Evolutionary conservation across 2,888 invertebrate genomes (phyloP), one percentile per base, ranked within the genome.

Genomic region (Sphaerolaimus hirsutus): DNA sequence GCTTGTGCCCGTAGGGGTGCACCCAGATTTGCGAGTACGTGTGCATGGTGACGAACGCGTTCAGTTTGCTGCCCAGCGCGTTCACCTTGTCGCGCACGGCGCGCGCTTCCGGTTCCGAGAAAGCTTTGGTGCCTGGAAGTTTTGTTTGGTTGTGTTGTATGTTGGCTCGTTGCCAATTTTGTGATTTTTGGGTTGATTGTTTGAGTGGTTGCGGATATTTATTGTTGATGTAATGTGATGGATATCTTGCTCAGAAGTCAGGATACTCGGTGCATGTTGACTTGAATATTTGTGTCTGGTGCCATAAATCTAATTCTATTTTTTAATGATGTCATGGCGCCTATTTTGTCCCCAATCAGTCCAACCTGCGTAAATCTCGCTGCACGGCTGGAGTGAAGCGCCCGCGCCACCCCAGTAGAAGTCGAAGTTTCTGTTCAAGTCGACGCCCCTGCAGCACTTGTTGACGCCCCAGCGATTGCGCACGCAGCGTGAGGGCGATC

Each of bases 1-100:
- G 44, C 32, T 55, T 52, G 48, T 61, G 61, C n/a, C 56, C 55
- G 51, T 49, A 62, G 10, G 61, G 60, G 49, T 62, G 59, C 29
- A 60, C 58, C 60, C 60, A 59, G 12, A 61, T 49, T 42, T 61
- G 62, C 1, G 59, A 57, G 50, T 62, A 62, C 2, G 62, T 60
- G 51, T 62, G 62, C 24, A 62, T 49, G 7, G 62, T 61, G 24
- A 62, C 54, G 49, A 60, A 62, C 5, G 56, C 61, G 43, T 62
- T 59, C 32, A 60, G 53, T 38, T 57, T 58, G 7, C 59, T 58
- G 24, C 49, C 42, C 35, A 61, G 29, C 5, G 57, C 52, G 23
- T 52, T 44, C 25, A 63, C 48, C 43, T 54, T 55, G 49, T 62
- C 55, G 12, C 59, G 49, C 23, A 62, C 55, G n/a, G 61, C 59